phyloP scores from a whole-genome alignment of 2,888 invertebrate genomes.

The Pterostichus madidus region DNA sequence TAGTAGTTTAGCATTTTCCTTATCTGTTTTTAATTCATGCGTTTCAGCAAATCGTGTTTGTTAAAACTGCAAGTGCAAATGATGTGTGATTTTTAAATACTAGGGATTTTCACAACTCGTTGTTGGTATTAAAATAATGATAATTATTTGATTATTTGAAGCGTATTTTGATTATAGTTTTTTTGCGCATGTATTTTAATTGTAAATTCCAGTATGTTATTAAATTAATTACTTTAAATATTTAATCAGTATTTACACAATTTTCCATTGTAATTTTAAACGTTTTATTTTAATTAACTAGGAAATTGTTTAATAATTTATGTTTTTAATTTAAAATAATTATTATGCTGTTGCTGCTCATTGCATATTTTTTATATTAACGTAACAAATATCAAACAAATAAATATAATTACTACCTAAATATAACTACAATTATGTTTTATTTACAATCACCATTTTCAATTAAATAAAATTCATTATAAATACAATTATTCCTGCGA shows the following conservation, averaged over 20 bases:
- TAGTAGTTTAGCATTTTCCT: background rate
- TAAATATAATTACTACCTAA: slow-evolving; percentile 34
- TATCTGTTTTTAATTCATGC: slow-evolving; percentile 26
- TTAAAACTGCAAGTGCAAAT: background rate
- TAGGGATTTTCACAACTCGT: no score
- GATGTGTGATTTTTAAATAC: slow-evolving; percentile 3
- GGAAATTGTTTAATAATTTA: slow-evolving; percentile 56
- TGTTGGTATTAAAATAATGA: background rate
- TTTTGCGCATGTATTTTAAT: slow-evolving; percentile 49
- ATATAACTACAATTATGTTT: slow-evolving; percentile 37
- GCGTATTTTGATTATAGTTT: slow-evolving; percentile 7
- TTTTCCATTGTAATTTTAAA: slow-evolving; percentile 53
- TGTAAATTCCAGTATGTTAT: slow-evolving; percentile 59
- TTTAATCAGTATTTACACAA: slow-evolving; percentile 63
- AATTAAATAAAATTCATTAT: no score
- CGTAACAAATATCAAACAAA: slow-evolving; percentile 34
- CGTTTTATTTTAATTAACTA: slow-evolving; percentile 55
- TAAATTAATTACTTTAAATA: slow-evolving; percentile 61
- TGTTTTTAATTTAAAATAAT: slow-evolving; percentile 56
- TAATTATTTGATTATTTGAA: slow-evolving; percentile 33
- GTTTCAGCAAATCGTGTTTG: background rate
- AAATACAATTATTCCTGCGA: no score
- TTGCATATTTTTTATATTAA: slow-evolving; percentile 34
- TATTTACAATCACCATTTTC: background rate
- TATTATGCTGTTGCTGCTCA: slow-evolving; percentile 30